Evolutionary conservation across 1,140 invertebrate species (phyloP).

Genomic region (Augochlora pura): DNA sequence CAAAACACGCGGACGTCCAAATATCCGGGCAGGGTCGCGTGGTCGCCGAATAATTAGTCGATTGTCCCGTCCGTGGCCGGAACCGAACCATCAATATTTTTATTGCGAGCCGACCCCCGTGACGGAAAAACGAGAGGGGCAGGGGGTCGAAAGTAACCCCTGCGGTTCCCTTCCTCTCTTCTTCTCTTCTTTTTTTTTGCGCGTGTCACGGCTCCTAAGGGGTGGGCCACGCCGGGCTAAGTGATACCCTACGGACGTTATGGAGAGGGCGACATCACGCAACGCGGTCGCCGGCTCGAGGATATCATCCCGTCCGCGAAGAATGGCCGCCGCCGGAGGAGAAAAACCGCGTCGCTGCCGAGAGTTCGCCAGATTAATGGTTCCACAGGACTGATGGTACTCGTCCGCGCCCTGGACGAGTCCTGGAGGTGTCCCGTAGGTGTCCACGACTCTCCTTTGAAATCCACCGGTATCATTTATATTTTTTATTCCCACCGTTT

Average conservation of each 20-base stretch:
- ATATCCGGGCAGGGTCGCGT: conserved; percentile 59
- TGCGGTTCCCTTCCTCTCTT: conserved; percentile 53
- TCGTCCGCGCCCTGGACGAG: background rate
- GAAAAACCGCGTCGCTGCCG: conserved; percentile 43
- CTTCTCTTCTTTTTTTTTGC: too few species aligned
- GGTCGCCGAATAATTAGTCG: conserved; percentile 74
- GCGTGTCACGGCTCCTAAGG: conserved; percentile 49
- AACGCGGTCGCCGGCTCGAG: conserved; percentile 42
- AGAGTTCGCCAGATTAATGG: conserved; percentile 52
- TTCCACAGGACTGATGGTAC: conserved; percentile 6
- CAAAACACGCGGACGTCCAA: conserved; percentile 35
- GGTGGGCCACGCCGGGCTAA: conserved; percentile 58
- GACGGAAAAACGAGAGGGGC: conserved; percentile 50
- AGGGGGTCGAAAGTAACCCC: conserved; percentile 49
- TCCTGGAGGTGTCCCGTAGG: background rate
- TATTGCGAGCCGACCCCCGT: conserved; percentile 59
- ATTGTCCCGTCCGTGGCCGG: conserved; percentile 71
- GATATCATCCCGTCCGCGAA: conserved; percentile 30
- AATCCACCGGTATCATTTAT: background rate
- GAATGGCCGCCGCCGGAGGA: conserved; percentile 53
- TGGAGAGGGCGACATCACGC: conserved; percentile 32
- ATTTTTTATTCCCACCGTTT: background rate
- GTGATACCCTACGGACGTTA: conserved; percentile 61
- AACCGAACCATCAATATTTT: conserved; percentile 75
- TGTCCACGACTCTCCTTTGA: background rate